Conservation (phyloP, 2,797 vertebrate genomes). For the Mus caroli region DNA sequence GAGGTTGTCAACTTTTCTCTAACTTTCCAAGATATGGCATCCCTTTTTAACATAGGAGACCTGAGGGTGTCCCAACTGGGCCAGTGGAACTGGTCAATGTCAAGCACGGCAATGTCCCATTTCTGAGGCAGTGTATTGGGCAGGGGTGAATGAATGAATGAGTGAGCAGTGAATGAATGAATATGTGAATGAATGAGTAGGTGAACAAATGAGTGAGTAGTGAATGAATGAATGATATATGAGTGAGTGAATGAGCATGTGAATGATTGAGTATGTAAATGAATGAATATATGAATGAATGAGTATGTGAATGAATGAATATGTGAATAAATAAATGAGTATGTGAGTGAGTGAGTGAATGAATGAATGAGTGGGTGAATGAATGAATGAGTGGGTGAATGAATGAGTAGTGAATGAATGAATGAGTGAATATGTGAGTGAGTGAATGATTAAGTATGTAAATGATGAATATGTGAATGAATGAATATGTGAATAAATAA, state of each 20-base stretch:
- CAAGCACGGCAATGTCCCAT: background rate
- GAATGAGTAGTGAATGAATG: no score
- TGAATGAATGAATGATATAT: no score
- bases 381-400: background rate
- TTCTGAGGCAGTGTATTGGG: fast-evolving
- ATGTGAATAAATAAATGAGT: no score
- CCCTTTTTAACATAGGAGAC: background rate
- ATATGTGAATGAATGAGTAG: background rate
- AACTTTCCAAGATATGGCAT: background rate
- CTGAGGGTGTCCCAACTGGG: background rate
- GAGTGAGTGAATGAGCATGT: background rate
- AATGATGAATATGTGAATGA: no score
- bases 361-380: background rate
- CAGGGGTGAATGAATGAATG: background rate
- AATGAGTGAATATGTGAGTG: background rate
- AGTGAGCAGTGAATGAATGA: background rate
- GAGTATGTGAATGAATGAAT: background rate
- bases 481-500: no score
- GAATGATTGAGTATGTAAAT: background rate
- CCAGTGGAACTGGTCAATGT: fast-evolving
- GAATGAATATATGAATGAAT: background rate
- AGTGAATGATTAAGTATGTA: no score
- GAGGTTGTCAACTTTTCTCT: background rate
- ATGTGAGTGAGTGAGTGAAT: background rate
- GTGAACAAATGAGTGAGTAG: background rate